Conservation (phyloP, 1,140 invertebrate genomes). For the Vollenhovia emeryi region DNA sequence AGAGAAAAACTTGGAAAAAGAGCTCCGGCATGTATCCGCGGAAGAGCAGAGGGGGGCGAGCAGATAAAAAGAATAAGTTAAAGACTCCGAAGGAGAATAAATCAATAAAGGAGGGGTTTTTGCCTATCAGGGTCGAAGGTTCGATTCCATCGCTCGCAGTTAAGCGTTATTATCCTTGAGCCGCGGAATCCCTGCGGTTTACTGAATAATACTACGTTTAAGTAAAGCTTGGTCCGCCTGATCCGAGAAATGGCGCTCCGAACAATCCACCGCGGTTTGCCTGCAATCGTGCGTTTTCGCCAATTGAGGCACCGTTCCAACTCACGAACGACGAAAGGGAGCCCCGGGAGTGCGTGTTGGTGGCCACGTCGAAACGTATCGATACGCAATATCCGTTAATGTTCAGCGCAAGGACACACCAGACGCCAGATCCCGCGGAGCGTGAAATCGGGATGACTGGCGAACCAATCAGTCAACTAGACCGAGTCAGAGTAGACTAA, state of each 20-base stretch:
- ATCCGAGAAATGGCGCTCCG: not conserved
- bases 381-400: conserved; percentile 64
- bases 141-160: conserved; percentile 55
- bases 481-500: conserved; percentile 79
- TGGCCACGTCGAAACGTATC: conserved; percentile 27
- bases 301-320: not conserved
- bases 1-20: not conserved
- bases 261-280: not conserved
- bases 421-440: conserved; percentile 70
- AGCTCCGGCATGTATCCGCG: not conserved
- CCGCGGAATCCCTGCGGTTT: conserved; percentile 40
- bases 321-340: conserved; percentile 10
- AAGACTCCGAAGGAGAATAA: not conserved
- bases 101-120: not conserved
- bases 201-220: conserved; percentile 42
- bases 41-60: not conserved
- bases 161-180: conserved; percentile 58
- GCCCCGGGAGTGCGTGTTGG: not conserved
- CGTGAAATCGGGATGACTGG: conserved; percentile 84
- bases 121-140: conserved; percentile 8
- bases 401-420: conserved; percentile 44
- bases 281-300: not conserved
- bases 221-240: conserved; percentile 45
- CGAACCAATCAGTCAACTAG: conserved; percentile 82
- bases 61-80: conserved; percentile 13